These are phyloP conservation scores for Eunapius fragilis DNA, from an alignment of 37 sponge, comb jelly and placozoan species.

Conservation along the genomic window DNA sequence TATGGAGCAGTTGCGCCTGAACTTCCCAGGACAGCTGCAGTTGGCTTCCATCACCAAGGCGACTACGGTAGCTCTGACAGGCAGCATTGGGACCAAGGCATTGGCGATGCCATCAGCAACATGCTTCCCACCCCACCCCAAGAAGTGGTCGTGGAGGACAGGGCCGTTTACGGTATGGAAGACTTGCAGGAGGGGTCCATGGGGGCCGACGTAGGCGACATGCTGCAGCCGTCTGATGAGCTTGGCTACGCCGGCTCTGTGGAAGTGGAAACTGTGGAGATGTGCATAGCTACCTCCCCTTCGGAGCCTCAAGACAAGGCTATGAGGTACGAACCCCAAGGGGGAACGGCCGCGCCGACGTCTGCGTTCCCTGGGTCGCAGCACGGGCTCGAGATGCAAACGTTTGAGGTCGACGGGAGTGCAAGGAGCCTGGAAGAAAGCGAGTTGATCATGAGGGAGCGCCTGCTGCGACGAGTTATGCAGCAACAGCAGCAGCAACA, in stretches of 20 bases:
- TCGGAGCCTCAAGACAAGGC: background rate
- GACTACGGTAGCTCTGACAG: background rate
- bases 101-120: background rate
- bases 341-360: too few relatives aligned
- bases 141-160: background rate
- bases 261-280: background rate
- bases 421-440: background rate
- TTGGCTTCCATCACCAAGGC: background rate
- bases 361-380: background rate
- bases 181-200: background rate
- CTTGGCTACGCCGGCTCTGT: background rate
- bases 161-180: background rate
- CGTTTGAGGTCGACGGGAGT: background rate
- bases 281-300: background rate
- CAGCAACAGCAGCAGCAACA: background rate
- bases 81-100: background rate
- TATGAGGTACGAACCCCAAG: background rate
- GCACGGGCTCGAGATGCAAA: background rate
- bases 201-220: background rate
- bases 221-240: background rate
- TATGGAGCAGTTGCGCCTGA: background rate
- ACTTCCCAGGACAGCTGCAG: background rate
- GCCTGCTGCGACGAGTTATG: background rate
- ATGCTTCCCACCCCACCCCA: background rate
- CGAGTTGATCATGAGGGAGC: background rate